Conservation (phyloP, 2,113 vertebrate genomes). For the Prietella phreatophila region DNA sequence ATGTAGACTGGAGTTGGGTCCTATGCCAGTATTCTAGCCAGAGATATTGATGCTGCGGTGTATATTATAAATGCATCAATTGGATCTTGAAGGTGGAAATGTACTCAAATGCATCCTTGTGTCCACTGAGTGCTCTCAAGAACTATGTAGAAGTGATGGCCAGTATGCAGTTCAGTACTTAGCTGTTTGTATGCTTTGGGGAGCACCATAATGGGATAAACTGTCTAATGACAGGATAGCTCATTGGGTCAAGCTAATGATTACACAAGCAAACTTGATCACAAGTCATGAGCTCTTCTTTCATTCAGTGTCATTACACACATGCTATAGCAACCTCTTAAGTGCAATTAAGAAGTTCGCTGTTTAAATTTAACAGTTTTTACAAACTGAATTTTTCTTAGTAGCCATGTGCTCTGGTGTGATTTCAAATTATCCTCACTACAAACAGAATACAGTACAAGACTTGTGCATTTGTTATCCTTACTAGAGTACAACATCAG, state of each 20-base stretch:
- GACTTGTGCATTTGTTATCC: neutral
- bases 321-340: neutral
- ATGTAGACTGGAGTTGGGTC: neutral
- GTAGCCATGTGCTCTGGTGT: too few species aligned
- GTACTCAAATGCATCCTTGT: neutral
- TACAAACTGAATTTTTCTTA: neutral
- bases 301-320: neutral
- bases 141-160: neutral
- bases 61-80: neutral
- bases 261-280: neutral
- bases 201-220: neutral
- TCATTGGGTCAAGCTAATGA: neutral
- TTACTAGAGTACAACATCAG: neutral
- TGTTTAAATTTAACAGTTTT: neutral
- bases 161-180: neutral
- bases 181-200: neutral
- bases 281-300: neutral
- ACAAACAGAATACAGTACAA: neutral
- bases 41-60: neutral
- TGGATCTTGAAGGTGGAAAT: neutral
- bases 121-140: neutral
- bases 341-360: too few species aligned
- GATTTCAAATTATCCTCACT: neutral
- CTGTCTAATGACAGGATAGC: neutral
- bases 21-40: neutral